Base-by-base conservation (phyloP, 2,797 vertebrate species). In the Amazona finschi region DNA sequence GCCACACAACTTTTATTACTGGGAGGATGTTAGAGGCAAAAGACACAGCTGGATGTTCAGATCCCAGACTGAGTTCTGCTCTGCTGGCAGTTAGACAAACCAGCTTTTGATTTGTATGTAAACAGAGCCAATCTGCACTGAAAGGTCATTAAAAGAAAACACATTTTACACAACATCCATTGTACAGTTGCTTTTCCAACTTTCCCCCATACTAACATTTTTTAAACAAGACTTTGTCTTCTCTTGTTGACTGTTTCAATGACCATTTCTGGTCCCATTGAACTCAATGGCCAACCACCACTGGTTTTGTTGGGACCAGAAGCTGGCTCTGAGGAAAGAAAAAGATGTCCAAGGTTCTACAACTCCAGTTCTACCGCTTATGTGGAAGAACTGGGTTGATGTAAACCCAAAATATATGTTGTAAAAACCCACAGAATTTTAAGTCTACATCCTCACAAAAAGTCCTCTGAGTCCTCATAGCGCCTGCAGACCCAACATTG, bases 1-100 rank as follows among this genome's bases (percentile, higher is more conserved):
- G 90, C 77, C 86, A 91, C 77, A 91, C 82, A 94, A 85, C 52
- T 93, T 96, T 85, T 96, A 97, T 94, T 91, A 91, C 91, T 90
- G 77, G 87, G 91, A 96, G 89, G 95, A 95, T 95, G 94, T 96
- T 94, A 94, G 94, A 96, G 90, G 91, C 95, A 97, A 90, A 95
- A 94, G 94, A 50, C 87, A 73, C 95, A 97, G 95, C 94, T 97
- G 95, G 95, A 96, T 93, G 85, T 85, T 90, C 77, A 80, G 89
- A 94, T 85, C 80, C 74, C 95, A 95, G 95, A 91, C 91, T 71
- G 77, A 94, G 83, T 91, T 95, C 91, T 91, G 94, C 91, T 79
- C 74, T 83, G 94, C 81, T 97, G 95, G 95, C 95, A 94, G 77
- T 74, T 31, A 33, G 77, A 96, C 94, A 97, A 97, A 91, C 87